A percentile compares a stretch with the other conserved stretches of the same genome.
Conservation (phyloP, 2,797 vertebrate species). For the Melanotaenia nigrans region DNA sequence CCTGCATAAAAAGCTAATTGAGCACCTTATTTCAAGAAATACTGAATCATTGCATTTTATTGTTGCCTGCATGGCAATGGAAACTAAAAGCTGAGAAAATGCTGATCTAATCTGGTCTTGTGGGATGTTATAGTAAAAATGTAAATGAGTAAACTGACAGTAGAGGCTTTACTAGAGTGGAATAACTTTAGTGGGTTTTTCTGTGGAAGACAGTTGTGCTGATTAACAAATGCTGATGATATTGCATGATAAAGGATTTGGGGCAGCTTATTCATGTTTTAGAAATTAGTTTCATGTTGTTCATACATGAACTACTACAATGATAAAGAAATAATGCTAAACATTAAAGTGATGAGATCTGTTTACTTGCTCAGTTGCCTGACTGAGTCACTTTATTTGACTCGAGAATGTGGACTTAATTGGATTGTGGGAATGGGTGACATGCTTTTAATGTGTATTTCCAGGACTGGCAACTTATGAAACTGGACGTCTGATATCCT, state of each 20-base stretch:
- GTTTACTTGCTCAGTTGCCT: no score
- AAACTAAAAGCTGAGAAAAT: not conserved
- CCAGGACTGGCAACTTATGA: not conserved
- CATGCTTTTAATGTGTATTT: no score
- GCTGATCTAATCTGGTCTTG: not conserved
- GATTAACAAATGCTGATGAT: not conserved
- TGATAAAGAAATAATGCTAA: no score
- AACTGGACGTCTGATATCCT: not conserved
- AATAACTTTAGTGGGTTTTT: not conserved
- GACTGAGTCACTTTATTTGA: no score
- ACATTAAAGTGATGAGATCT: no score
- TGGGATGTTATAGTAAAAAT: not conserved
- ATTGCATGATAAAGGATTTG: not conserved
- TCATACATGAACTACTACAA: not conserved
- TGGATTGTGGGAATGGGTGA: not conserved
- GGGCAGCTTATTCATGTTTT: not conserved
- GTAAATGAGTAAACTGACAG: not conserved
- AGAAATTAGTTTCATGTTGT: no score
- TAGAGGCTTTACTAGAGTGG: not conserved
- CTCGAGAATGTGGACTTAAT: not conserved
- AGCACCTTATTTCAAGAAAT: not conserved
- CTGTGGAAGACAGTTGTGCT: not conserved
- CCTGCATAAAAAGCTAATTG: not conserved
- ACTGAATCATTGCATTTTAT: not conserved
- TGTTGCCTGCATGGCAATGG: not conserved